Percentiles rank a stretch among this genome's conserved stretches.
These are phyloP conservation scores for Smutsia temminckii DNA, from an alignment of 2,797 vertebrate genomes.

Conservation along the genomic window DNA sequence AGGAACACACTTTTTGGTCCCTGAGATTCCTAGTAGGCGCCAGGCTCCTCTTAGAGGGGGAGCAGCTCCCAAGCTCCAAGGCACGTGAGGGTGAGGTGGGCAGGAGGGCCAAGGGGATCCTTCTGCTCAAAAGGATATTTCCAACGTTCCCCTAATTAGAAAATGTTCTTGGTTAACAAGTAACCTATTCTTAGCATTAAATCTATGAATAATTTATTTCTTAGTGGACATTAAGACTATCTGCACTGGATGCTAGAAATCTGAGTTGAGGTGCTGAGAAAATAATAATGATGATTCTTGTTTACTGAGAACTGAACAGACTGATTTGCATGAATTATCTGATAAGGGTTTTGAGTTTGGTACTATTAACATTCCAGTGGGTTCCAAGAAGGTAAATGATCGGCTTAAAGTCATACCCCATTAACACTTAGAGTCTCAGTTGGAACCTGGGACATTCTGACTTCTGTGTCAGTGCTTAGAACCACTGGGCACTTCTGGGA, in stretches of 20 bases:
- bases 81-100: background rate
- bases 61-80: background rate
- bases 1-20: background rate
- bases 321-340: background rate
- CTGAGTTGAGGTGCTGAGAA: background rate
- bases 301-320: background rate
- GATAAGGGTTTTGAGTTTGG: background rate
- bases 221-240: background rate
- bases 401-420: background rate
- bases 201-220: background rate
- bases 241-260: background rate
- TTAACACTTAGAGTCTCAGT: background rate
- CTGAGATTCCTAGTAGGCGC: background rate
- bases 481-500: background rate
- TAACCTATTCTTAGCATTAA: background rate
- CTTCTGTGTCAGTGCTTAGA: background rate
- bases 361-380: background rate
- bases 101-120: background rate
- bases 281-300: background rate
- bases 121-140: background rate
- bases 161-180: background rate
- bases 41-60: background rate
- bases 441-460: background rate
- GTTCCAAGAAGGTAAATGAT: background rate
- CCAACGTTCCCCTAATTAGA: background rate